These are phyloP conservation scores for Mythimna lalbum DNA, from an alignment of 2,888 invertebrate genomes.

Conservation along the genomic window DNA sequence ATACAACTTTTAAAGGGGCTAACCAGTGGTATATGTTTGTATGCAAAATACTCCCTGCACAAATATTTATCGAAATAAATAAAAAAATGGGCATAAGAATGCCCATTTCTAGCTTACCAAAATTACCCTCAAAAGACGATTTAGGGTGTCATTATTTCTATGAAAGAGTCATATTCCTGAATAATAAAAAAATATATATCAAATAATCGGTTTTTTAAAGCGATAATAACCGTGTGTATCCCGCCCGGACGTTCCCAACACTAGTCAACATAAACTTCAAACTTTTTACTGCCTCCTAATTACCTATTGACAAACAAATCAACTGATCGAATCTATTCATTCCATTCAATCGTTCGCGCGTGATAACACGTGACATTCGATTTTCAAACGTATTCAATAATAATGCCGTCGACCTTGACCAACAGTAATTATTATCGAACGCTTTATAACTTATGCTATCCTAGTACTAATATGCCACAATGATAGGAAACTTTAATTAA, in stretches of 20 bases:
- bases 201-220: too few species aligned
- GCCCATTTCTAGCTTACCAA: too few species aligned
- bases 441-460: slow-evolving; percentile 41
- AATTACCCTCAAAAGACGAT: too few species aligned
- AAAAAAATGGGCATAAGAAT: too few species aligned
- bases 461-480: slow-evolving; percentile 48
- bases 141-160: too few species aligned
- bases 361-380: slow-evolving; percentile 58
- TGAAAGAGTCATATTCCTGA: too few species aligned
- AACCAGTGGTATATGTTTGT: too few species aligned
- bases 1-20: too few species aligned
- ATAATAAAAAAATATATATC: too few species aligned
- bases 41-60: too few species aligned
- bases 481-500: slow-evolving; percentile 32
- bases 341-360: slow-evolving; percentile 56
- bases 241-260: slow-evolving; percentile 39
- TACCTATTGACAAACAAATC: slow-evolving; percentile 60
- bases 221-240: too few species aligned
- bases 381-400: slow-evolving; percentile 60
- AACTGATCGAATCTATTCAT: slow-evolving; percentile 51
- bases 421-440: slow-evolving; percentile 55
- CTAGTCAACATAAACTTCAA: slow-evolving; percentile 27
- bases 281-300: slow-evolving; percentile 48
- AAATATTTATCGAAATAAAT: too few species aligned
- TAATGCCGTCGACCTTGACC: slow-evolving; percentile 56